Base-by-base conservation (phyloP, 2,888 invertebrate genomes). In the Epinotia nisella region DNA sequence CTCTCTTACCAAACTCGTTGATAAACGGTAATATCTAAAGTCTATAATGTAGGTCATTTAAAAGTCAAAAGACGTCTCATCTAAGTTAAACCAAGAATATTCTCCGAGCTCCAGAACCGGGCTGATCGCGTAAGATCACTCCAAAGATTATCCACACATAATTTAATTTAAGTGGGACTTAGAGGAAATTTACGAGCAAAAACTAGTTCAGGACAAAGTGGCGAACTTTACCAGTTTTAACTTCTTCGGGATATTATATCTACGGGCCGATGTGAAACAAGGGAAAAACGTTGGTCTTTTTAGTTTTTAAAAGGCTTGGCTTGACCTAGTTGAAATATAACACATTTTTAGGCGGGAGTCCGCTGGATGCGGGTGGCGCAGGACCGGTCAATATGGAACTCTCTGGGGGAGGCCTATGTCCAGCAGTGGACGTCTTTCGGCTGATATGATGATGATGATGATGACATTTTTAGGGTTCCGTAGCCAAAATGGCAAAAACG, bases 141-240 rank as follows among this genome's bases (percentile, higher is more conserved):
- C 24, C 58, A 58, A 66, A 66, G 19, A 66, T 66, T 66, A 66
- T 66, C 19, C 35, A 39, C 35, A 55, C 19, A 55, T 65, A 55
- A 55, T 65, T 65, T 55, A 19, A 65, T 66, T 41, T 56, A 66
- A 66, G 41, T 56, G 66, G n/a, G 55, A 66, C 55, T 65, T 56
- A 11, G 4, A 66, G 55, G 7, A 56, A 65, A 55, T 65, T 55
- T 66, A 66, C 55, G 66, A 17, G 39, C 24, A n/a, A 55, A 35
- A 17, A 21, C n/a, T 29, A 39, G 59, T 10, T 29, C 49, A 10
- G 62, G 64, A 51, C 35, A 35, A 64, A 62, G 62, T 62, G 55
- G 55, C 21, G 56, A 66, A 66, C 11, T 66, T 66, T 11, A n/a
- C 55, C 21, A 56, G 56, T 55, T 66, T 41, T 19, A 66, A 55